A percentile compares a stretch with the other conserved stretches of the same genome.
These are phyloP conservation scores for Alentia gelatinosa DNA, from an alignment of 2,888 invertebrate genomes.

Conservation along the genomic window DNA sequence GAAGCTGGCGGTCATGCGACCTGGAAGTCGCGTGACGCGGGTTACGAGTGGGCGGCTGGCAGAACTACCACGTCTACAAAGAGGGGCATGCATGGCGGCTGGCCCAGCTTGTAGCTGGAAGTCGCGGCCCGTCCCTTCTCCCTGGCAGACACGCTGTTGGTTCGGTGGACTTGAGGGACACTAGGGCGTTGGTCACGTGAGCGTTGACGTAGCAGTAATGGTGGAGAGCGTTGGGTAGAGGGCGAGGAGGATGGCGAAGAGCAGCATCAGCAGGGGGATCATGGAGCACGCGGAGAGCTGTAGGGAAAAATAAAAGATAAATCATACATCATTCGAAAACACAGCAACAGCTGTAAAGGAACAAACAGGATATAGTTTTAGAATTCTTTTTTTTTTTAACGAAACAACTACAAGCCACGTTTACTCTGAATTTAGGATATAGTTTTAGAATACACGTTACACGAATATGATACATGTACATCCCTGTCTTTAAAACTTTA, in stretches of 20 bases:
- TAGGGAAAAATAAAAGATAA: conserved; percentile 42
- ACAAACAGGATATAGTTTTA: no score
- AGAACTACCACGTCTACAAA: not conserved
- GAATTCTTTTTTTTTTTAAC: no score
- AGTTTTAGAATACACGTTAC: no score
- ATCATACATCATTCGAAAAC: no score
- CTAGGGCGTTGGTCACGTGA: conserved; percentile 30
- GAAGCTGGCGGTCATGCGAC: not conserved
- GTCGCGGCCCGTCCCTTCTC: not conserved
- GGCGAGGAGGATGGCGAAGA: conserved; percentile 81
- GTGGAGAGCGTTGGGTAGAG: conserved; percentile 79
- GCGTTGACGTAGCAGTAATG: conserved; percentile 77
- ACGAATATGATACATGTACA: no score
- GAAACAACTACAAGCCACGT: no score
- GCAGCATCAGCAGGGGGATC: conserved; percentile 80
- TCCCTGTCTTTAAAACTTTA: no score
- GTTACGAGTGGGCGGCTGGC: no score
- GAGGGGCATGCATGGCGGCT: not conserved
- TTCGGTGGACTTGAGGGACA: not conserved
- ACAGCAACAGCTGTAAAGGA: no score
- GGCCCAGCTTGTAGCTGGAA: not conserved
- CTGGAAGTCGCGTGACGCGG: no score
- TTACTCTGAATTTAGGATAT: no score
- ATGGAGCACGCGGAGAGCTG: conserved; percentile 80
- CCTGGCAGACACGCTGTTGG: not conserved